These are phyloP conservation scores for Opisthograptis luteolata DNA, from an alignment of 2,888 invertebrate species.

Conservation along the genomic window DNA sequence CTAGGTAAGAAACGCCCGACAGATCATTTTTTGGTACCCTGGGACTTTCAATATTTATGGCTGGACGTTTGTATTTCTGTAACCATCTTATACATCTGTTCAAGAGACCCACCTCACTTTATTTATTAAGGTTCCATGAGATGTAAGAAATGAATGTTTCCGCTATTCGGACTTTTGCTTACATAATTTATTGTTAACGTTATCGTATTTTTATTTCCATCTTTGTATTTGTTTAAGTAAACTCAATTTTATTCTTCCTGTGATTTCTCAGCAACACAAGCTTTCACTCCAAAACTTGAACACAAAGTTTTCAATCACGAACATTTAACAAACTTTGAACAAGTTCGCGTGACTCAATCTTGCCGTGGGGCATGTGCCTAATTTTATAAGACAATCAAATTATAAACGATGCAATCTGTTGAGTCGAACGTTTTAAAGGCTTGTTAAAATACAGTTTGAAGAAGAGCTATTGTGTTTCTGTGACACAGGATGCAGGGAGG, in stretches of 20 bases:
- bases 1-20: too few relatives aligned
- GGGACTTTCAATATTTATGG: too few relatives aligned
- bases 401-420: constrained; percentile 11
- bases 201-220: constrained; percentile 5
- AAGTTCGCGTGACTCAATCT: constrained; percentile 23
- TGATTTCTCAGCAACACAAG: too few relatives aligned
- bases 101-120: constrained; percentile 36
- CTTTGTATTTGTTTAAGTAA: neutral
- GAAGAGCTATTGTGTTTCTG: constrained; percentile 2
- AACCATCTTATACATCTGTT: constrained; percentile 20
- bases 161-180: constrained; percentile 35
- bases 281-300: too few relatives aligned
- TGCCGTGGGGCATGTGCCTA: constrained; percentile 31
- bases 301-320: too few relatives aligned
- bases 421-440: constrained; percentile 3
- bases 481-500: constrained; percentile 7
- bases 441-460: constrained; percentile 5
- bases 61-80: constrained; percentile 27
- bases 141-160: constrained; percentile 42
- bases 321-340: neutral
- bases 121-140: constrained; percentile 46
- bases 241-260: neutral
- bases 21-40: too few relatives aligned
- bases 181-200: constrained; percentile 23
- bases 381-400: constrained; percentile 25